These are phyloP conservation scores for Fregetta grallaria DNA, from an alignment of 2,113 vertebrate genomes.

Conservation along the genomic window DNA sequence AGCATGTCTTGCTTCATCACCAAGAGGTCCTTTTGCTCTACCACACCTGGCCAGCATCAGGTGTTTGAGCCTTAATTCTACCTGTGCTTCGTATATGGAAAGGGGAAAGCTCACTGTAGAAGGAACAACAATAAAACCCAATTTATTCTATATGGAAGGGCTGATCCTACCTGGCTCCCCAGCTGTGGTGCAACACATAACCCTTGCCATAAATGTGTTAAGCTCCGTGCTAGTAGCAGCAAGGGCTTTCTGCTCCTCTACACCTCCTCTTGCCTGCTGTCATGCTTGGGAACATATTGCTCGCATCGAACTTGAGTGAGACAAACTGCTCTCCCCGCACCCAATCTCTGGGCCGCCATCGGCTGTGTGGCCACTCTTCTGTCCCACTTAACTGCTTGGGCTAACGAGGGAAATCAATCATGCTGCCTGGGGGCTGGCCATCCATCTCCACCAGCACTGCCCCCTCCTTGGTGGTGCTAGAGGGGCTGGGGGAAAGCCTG, in stretches of 20 bases:
- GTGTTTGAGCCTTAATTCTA: not conserved
- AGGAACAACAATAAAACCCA: not conserved
- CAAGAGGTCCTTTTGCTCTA: not conserved
- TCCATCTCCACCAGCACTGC: not conserved
- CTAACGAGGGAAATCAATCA: slow-evolving; percentile 39
- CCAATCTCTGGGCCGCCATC: not conserved
- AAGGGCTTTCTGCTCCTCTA: not conserved
- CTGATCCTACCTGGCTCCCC: not conserved
- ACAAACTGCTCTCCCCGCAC: not conserved
- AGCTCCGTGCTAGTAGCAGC: not conserved
- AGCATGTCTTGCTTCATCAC: not conserved
- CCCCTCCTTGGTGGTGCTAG: fast-evolving
- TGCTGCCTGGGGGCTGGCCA: not conserved
- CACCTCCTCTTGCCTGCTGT: not conserved
- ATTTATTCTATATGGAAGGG: not conserved
- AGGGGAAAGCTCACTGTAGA: not conserved
- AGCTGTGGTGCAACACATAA: not conserved
- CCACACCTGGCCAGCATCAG: not conserved
- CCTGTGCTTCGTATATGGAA: not conserved
- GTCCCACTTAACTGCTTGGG: not conserved
- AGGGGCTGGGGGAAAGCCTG: not conserved
- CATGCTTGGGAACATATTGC: not conserved
- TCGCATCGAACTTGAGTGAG: fast-evolving
- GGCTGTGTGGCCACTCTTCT: not conserved
- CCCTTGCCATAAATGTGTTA: not conserved